Evolutionary conservation across 2,113 vertebrate genomes (phyloP), one percentile per base, ranked within the genome.

Genomic region (Maccullochella peelii): DNA sequence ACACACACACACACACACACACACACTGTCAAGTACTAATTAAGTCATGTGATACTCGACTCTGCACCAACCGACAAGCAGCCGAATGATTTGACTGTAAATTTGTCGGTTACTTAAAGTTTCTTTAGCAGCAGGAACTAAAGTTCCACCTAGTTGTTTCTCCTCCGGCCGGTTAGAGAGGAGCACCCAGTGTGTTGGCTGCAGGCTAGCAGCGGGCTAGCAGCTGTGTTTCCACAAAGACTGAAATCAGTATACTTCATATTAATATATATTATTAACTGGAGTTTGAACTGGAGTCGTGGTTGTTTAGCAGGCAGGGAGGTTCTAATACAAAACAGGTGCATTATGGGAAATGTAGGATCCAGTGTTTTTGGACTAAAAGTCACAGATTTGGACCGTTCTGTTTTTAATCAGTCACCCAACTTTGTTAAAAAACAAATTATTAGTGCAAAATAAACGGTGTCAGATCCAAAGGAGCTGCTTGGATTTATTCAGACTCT

Each of bases 21-120:
- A 69, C 65, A 36, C 42, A 59, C 30, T 54, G 27, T 38, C 10
- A 8, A 25, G 49, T 70, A 38, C 69, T 80, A 72, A 72, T 85
- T 50, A 72, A 58, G 67, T 86, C 44, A 86, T 59, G 27, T 47
- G 82, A 79, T n/a, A 78, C 68, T 66, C 1, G n/a, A 36, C n/a
- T 79, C 27, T 8, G 4, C 62, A 18, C 36, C 52, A 75, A 61
- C 63, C 10, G 62, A 15, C 27, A 5, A 44, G 11, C 47, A 6
- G 44, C 15, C 1, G 6, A 12, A 21, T 49, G 55, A 20, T 16
- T 59, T 33, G 1, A 15, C 16, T 9, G 8, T 59, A 12, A 42
- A 72, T 5, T 30, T 12, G 44, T 1, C 10, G 14, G 40, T 44
- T 3, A 33, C 11, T 25, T 8, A 21, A 38, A 52, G 49, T 33